A percentile compares a stretch with the other conserved stretches of the same genome.
Conservation (phyloP, 2,888 invertebrate species). For the Augochlorella aurata region DNA sequence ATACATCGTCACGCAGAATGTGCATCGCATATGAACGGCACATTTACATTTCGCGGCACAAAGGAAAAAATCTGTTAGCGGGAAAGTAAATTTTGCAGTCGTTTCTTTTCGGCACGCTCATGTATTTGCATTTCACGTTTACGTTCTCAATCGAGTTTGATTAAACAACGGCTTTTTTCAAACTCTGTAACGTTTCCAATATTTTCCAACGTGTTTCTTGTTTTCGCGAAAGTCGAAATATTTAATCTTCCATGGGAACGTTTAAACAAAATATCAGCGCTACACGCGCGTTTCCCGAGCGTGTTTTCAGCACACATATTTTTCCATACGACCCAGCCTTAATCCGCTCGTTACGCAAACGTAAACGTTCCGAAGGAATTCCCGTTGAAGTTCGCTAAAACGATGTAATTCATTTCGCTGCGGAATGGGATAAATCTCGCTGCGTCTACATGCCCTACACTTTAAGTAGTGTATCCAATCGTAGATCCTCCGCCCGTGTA, state of each 20-base stretch:
- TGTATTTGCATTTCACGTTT: neutral
- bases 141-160: neutral
- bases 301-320: neutral
- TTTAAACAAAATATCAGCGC: conserved; percentile 9
- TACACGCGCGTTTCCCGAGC: neutral
- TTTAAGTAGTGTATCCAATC: conserved; percentile 35
- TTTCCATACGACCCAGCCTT: neutral
- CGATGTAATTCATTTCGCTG: conserved; percentile 19
- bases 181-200: neutral
- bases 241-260: conserved; percentile 6
- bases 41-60: neutral
- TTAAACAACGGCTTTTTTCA: neutral
- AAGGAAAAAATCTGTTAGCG: neutral
- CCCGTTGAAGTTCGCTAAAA: conserved; percentile 4
- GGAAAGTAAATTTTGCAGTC: neutral
- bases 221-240: conserved; percentile 5
- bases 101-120: neutral
- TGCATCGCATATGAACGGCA: neutral
- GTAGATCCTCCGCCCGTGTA: conserved; percentile 43
- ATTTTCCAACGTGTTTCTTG: neutral
- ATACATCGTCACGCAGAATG: neutral
- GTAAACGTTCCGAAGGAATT: neutral
- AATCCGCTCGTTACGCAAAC: neutral
- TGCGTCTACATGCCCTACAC: conserved; percentile 9
- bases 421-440: conserved; percentile 6